Base-by-base conservation (phyloP, 2,888 invertebrate species). In the Cephonodes hylas region DNA sequence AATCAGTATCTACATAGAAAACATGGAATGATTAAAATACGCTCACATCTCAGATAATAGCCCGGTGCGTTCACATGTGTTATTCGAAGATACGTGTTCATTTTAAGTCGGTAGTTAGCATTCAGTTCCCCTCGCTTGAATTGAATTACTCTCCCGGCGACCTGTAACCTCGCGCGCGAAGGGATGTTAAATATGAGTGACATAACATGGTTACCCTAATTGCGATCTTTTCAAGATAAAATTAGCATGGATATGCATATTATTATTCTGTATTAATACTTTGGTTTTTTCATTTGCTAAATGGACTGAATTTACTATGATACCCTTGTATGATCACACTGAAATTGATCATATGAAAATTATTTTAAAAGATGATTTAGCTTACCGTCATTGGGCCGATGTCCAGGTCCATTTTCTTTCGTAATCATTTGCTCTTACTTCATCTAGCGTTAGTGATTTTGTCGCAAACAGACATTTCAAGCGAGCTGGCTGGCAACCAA, bases 141-240 rank as follows among this genome's bases (percentile, higher is more conserved):
- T 82, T 82, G 80, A 81, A 81, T 82, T 81, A 82, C 77, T 72
- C 77, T 65, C 65, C 64, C 73, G 70, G 72, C 74, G 73, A 70
- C 70, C 69, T 69, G 74, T 72, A 69, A 73, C 74, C 73, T 76
- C 75, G 68, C 69, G 73, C 71, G 68, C 67, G 63, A 65, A 63
- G 68, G 66, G 64, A 64, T 68, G 65, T 69, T 66, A 70, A 67
- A 63, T 53, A 70, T 69, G 66, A 67, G 60, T 73, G 69, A 71
- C 70, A 71, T 71, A 70, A 65, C 72, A 65, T 63, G 64, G 53
- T 59, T 69, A 65, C 63, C 64, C 68, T 73, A 74, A 75, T 71
- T 74, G 67, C 67, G 66, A 71, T 67, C 64, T 59, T 64, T 46
- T 64, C 67, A 71, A 64, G 69, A 75, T 74, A 73, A 71, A 64